Conservation (phyloP, 2,797 vertebrate genomes). For the Peromyscus attwateri region DNA sequence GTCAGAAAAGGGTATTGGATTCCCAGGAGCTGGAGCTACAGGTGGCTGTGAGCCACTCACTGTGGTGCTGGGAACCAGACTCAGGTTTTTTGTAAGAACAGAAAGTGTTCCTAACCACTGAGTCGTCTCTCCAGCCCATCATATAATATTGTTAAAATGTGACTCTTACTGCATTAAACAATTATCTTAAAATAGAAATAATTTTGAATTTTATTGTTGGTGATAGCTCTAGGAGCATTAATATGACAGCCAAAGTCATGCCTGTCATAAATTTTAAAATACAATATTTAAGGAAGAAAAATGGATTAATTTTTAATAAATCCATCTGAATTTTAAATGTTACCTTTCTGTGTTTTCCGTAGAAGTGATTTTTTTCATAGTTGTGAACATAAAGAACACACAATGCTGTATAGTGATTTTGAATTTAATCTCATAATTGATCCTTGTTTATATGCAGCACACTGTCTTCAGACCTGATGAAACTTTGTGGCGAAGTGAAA, state of each 20-base stretch:
- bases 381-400: background rate
- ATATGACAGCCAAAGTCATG: background rate
- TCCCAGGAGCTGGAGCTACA: background rate
- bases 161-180: background rate
- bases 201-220: constrained; percentile 36
- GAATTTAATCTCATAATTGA: constrained; percentile 60
- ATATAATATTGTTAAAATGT: background rate
- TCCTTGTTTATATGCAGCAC: constrained; percentile 89
- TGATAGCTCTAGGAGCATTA: background rate
- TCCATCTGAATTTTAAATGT: constrained; percentile 44
- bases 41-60: background rate
- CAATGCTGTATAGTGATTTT: background rate
- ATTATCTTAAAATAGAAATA: constrained; percentile 15
- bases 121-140: too few relatives aligned
- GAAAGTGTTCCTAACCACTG: background rate
- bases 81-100: background rate
- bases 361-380: background rate
- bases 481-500: constrained; percentile 96
- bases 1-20: background rate
- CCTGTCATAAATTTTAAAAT: constrained; percentile 35
- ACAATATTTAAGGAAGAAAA: constrained; percentile 62
- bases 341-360: constrained; percentile 38
- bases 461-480: constrained; percentile 96
- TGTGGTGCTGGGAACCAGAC: background rate
- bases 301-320: constrained; percentile 10